phyloP scores from a whole-genome alignment of 2,797 vertebrate genomes.

The Emydoidea blandingii region DNA sequence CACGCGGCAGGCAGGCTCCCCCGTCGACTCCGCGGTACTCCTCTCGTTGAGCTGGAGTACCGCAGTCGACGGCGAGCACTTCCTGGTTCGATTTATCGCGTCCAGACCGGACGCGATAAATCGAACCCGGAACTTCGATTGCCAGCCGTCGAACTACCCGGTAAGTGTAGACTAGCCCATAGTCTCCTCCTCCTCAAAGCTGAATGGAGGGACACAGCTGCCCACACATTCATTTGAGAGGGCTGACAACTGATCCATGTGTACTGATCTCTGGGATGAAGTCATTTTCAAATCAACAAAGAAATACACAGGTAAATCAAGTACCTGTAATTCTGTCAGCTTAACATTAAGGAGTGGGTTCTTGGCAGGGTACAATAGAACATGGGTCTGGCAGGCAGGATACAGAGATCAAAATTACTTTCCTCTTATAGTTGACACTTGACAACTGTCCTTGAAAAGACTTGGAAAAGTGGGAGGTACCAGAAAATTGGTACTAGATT shows the following conservation, averaged over 20 bases:
- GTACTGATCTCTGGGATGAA: not conserved
- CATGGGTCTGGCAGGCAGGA: not conserved
- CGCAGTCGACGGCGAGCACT: too few relatives aligned
- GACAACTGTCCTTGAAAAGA: not conserved
- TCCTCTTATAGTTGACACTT: not conserved
- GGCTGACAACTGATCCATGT: not conserved
- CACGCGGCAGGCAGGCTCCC: too few relatives aligned
- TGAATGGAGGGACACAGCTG: not conserved
- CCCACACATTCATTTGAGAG: not conserved
- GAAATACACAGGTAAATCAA: not conserved
- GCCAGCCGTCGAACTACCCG: too few relatives aligned
- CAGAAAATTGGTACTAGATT: not conserved
- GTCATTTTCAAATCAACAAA: not conserved
- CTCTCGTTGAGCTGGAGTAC: too few relatives aligned
- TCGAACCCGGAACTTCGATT: too few relatives aligned
- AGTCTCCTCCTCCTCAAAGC: not conserved
- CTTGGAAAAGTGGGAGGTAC: not conserved
- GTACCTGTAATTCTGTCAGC: not conserved
- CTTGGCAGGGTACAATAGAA: not conserved
- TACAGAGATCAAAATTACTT: not conserved
- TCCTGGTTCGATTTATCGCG: too few relatives aligned
- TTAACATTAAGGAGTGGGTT: not conserved
- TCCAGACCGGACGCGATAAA: too few relatives aligned
- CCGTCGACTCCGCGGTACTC: too few relatives aligned
- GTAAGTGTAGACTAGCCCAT: too few relatives aligned